These are phyloP conservation scores for Montipora capitata DNA, from an alignment of 92 coral and sea anemone species.

Conservation along the genomic window DNA sequence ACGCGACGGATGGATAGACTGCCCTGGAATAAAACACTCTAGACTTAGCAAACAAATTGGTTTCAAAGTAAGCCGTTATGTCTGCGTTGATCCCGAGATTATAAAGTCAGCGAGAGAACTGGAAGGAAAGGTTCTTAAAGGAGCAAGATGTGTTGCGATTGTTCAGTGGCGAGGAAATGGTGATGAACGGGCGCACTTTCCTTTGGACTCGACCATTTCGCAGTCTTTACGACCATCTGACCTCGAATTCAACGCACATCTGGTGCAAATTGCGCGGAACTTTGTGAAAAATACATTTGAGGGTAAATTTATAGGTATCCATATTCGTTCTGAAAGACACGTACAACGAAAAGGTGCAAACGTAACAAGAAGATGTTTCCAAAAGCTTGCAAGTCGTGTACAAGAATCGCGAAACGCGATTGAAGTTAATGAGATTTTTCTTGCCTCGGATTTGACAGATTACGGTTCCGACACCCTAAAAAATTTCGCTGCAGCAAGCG, in stretches of 20 bases:
- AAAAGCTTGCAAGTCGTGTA: slow-evolving; percentile 85
- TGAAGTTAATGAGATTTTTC: slow-evolving; percentile 66
- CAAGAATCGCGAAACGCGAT: slow-evolving; percentile 70
- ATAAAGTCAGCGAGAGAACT: slow-evolving; percentile 82
- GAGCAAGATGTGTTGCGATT: slow-evolving; percentile 91
- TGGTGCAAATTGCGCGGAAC: slow-evolving; percentile 80
- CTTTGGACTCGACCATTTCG: slow-evolving; percentile 72
- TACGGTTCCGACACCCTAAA: slow-evolving; percentile 95
- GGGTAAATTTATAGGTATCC: slow-evolving; percentile 85
- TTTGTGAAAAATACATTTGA: slow-evolving; percentile 77
- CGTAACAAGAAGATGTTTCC: slow-evolving; percentile 87
- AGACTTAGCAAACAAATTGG: slow-evolving; percentile 89
- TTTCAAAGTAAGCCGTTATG: slow-evolving; percentile 92
- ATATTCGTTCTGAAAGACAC: slow-evolving; percentile 96
- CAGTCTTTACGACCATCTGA: slow-evolving; percentile 83
- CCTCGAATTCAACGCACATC: slow-evolving; percentile 82
- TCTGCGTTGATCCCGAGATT: slow-evolving; percentile 97
- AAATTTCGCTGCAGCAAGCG: slow-evolving; percentile 53
- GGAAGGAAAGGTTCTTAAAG: slow-evolving; percentile 86
- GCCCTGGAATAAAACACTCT: slow-evolving; percentile 90
- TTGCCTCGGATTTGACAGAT: slow-evolving; percentile 94
- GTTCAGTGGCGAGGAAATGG: slow-evolving; percentile 97
- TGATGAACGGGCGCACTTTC: slow-evolving; percentile 83
- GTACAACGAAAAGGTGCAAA: slow-evolving; percentile 85
- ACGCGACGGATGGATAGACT: slow-evolving; percentile 91